Evolutionary conservation across 2,888 invertebrate genomes (phyloP).

Genomic region (Drosophila mulleri): DNA sequence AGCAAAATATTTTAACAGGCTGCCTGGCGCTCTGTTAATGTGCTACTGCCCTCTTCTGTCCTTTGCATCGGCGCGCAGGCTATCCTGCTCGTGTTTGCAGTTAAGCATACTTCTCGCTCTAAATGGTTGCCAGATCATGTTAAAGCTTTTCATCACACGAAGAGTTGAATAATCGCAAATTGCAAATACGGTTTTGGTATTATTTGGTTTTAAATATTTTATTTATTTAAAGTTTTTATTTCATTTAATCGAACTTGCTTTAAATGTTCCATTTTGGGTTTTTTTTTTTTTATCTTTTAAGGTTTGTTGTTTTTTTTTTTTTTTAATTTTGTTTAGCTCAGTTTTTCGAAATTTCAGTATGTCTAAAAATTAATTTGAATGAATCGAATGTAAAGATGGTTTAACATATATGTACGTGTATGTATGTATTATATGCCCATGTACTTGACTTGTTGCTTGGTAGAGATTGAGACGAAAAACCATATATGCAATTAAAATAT

Average conservation of each 20-base stretch:
- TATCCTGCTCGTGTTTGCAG: neutral
- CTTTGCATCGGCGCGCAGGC: neutral
- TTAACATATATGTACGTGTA: slow-evolving; percentile 60
- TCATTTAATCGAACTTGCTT: slow-evolving; percentile 59
- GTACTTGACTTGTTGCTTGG: slow-evolving; percentile 53
- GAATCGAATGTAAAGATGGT: slow-evolving; percentile 76
- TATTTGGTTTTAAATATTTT: slow-evolving; percentile 70
- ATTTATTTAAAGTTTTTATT: slow-evolving; percentile 79
- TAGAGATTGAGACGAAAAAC: slow-evolving; percentile 71
- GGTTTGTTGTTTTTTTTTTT: neutral
- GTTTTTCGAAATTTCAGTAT: slow-evolving; percentile 69
- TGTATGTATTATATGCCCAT: slow-evolving; percentile 50
- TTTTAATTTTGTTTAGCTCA: slow-evolving; percentile 31
- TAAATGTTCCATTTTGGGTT: slow-evolving; percentile 38
- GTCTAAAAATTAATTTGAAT: slow-evolving; percentile 78
- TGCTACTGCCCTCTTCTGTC: neutral
- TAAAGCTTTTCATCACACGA: neutral
- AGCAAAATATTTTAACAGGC: neutral
- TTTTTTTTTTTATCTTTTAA: slow-evolving; percentile 7
- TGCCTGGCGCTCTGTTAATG: neutral
- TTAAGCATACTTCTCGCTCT: slow-evolving; percentile 4
- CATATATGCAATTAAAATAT: slow-evolving; percentile 71
- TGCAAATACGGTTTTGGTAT: neutral
- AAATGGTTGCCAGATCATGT: neutral
- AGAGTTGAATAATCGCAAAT: slow-evolving; percentile 2